Evolutionary conservation across 1,140 invertebrate genomes (phyloP).

Genomic region (Mya arenaria): DNA sequence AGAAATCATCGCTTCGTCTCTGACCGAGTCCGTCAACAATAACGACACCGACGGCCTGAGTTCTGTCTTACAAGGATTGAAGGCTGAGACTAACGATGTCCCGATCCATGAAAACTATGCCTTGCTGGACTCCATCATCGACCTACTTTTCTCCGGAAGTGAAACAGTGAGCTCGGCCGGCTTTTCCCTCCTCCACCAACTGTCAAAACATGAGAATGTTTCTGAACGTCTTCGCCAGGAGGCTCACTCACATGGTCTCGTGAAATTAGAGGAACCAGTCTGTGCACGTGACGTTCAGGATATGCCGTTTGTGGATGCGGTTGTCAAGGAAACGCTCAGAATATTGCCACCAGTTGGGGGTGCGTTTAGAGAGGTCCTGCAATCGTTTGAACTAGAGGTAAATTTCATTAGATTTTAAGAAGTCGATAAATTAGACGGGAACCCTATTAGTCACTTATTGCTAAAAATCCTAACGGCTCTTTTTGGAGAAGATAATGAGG

Average conservation of each 20-base stretch:
- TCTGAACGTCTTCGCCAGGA: not conserved
- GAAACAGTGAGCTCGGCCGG: constrained; percentile 28
- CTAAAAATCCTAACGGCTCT: too few relatives aligned
- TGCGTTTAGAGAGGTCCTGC: constrained; percentile 51
- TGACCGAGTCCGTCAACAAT: constrained; percentile 25
- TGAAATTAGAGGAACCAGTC: not conserved
- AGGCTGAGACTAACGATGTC: not conserved
- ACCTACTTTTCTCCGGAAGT: constrained; percentile 26
- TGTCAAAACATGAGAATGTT: constrained; percentile 1
- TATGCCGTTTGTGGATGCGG: constrained; percentile 56
- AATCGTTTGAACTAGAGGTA: constrained; percentile 64
- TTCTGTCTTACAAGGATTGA: constrained; percentile 37
- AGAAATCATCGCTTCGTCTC: not conserved
- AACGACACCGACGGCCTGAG: not conserved
- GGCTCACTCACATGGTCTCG: not conserved
- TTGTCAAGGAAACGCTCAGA: constrained; percentile 63
- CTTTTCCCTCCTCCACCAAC: constrained; percentile 11
- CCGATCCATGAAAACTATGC: not conserved
- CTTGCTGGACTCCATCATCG: constrained; percentile 33
- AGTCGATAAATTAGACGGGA: too few relatives aligned
- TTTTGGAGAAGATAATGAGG: too few relatives aligned
- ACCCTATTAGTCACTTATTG: too few relatives aligned
- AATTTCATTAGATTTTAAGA: too few relatives aligned
- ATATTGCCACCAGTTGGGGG: constrained; percentile 60
- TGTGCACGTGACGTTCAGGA: not conserved